Base-by-base conservation (phyloP, 92 coral and sea anemone species). In the Desmophyllum pertusum region DNA sequence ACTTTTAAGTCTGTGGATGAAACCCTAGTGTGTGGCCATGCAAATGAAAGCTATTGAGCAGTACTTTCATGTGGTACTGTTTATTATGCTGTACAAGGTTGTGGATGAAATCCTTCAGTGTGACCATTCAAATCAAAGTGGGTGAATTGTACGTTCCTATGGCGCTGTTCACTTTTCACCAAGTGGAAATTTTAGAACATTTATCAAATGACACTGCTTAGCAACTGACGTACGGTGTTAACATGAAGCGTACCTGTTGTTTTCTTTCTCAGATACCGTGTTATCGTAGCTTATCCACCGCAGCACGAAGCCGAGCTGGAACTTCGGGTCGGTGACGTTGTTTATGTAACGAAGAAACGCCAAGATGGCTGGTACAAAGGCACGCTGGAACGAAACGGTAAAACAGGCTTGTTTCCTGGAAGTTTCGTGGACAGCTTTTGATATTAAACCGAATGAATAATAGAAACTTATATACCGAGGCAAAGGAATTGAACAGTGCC, bases 321-420 rank as follows among this genome's bases (percentile, higher is more conserved):
- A 64, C 85, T 96, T 11, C 92, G 93, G 51, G 95, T 88, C 35
- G 98, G 98, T 36, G 98, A 96, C 81, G 89, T 94, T 48, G 93
- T 96, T 25, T 94, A 86, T 57, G 98, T 96, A 5, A 94, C 94
- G 68, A 96, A 94, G 78, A 96, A 89, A 75, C 85, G 94, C 21
- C 90, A 88, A 71, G 94, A 96, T 73, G 98, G 98, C 72, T 96
- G 98, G 98, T 96, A 92, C 74, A 91, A 94, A 76, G 98, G 98
- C 18, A 96, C 98, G 18, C 87, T 96, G 48, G 98, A 96, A 79
- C 94, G 98, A 50, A 96, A 96, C 55, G 98, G 98, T 10, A 95
- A 93, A 81, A 93, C 98, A 4, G 98, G 98, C 14, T 88, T 96
- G 66, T 95, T 94, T 76, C 98, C 98, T 6, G 94, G 98, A 14